Base-by-base conservation (phyloP, 1,140 invertebrate genomes). In the Brachionus rotundiformis region DNA sequence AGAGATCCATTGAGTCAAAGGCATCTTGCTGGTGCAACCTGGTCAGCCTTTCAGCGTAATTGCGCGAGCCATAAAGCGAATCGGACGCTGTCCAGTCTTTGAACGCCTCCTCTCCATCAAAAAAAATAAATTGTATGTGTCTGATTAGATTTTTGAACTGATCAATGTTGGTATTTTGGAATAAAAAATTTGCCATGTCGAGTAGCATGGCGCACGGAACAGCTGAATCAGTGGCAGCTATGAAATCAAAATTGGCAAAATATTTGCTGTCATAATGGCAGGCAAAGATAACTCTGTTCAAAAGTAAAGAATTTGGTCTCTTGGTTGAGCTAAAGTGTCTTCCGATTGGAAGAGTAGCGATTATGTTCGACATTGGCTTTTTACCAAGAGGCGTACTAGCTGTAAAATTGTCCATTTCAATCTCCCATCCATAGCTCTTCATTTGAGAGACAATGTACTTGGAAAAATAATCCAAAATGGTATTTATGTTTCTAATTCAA, bases 31-130 rank as follows among this genome's bases (percentile, higher is more conserved):
- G 83, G 82, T 82, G 82, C 11, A 83, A 71, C 5, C 84, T 80
- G 85, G 89, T 86, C 92, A 92, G 94, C 83, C 90, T 90, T 29
- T 90, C 84, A 0, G 95, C 96, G 77, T 99, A 89, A 89, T 98
- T 93, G 82, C 93, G 90, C 0, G 97, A 92, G 10, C 97, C 97
- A 86, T 98, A 99, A 49, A 98, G 91, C 0, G 96, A 98, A 89
- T 99, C 97, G 1, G 88, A 92, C 0, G 90, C 89, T 3, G 91
- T 91, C 96, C 96, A 99, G 25, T 91, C 84, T n/a, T 91, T 83
- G 87, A 98, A 98, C 2, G 96, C 96, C 90, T 99, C 97, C 89
- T 99, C 97, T 0, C 97, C 97, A 86, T 99, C 97, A 85, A 99
- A 96, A 88, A 99, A 99, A 82, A 99, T 90, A 63, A 98, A 91